Evolutionary conservation across 2,888 invertebrate species (phyloP).

Genomic region (Acanthococcus lagerstroemiae): DNA sequence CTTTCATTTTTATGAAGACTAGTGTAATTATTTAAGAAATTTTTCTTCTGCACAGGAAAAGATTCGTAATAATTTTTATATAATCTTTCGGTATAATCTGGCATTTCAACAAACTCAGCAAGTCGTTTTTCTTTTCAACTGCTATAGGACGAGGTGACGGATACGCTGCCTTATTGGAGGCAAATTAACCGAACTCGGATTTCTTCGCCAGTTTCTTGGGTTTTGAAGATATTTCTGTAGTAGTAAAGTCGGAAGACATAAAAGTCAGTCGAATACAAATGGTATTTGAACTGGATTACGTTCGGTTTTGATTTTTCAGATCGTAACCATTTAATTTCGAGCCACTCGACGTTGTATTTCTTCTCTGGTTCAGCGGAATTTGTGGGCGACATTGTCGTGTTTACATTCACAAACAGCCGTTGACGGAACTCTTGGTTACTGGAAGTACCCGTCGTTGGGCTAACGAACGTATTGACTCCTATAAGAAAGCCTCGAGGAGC

Average conservation of each 20-base stretch:
- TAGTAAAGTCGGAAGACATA: conserved; percentile 2
- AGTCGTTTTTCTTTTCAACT: conserved; percentile 7
- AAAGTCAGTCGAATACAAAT: conserved; percentile 1
- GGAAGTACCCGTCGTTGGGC: no score
- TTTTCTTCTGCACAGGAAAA: not conserved
- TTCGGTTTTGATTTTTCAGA: conserved; percentile 15
- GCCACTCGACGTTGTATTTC: conserved; percentile 3
- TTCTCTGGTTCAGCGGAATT: not conserved
- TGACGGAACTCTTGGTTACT: not conserved
- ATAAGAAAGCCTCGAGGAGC: no score
- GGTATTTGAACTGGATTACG: conserved; percentile 2
- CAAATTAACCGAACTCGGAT: not conserved
- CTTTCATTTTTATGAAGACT: no score
- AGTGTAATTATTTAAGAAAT: no score
- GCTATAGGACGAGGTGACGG: not conserved
- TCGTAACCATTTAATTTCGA: conserved; percentile 4
- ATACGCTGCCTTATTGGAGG: conserved; percentile 3
- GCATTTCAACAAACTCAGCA: not conserved
- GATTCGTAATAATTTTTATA: not conserved
- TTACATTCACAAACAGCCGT: not conserved
- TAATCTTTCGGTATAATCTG: conserved; percentile 1
- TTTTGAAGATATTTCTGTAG: not conserved
- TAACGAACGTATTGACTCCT: no score
- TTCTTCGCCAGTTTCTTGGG: not conserved
- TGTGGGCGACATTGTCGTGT: not conserved